A percentile compares a stretch with the other conserved stretches of the same genome.
Evolutionary conservation across 2,113 vertebrate genomes (phyloP).

Genomic region (Brienomyrus longianalis): DNA sequence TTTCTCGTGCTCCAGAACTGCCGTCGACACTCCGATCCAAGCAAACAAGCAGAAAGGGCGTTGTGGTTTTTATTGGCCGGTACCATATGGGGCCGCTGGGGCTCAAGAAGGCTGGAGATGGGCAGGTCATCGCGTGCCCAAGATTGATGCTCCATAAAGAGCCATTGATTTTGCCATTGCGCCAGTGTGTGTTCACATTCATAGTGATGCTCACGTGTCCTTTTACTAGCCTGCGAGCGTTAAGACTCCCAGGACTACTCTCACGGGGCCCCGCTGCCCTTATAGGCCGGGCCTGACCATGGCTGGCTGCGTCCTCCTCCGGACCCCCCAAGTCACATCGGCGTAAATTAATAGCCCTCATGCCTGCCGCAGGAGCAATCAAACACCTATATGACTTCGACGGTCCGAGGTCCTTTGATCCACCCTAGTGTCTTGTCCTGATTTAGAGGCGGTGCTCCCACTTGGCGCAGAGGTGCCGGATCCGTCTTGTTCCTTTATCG

Average conservation of each 20-base stretch:
- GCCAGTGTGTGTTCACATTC: constrained; percentile 66
- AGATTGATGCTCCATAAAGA: constrained; percentile 69
- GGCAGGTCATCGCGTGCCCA: constrained; percentile 51
- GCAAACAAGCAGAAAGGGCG: constrained; percentile 43
- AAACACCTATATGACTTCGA: constrained; percentile 51
- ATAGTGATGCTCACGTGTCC: constrained; percentile 67
- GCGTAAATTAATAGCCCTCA: constrained; percentile 64
- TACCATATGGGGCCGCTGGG: background rate
- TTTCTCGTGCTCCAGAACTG: constrained; percentile 27
- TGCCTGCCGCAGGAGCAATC: constrained; percentile 53
- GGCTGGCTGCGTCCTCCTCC: constrained; percentile 43
- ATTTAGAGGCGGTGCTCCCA: constrained; percentile 29
- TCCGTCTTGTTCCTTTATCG: constrained; percentile 13
- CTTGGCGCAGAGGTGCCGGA: constrained; percentile 9
- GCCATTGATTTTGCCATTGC: constrained; percentile 71
- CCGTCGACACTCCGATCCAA: constrained; percentile 2
- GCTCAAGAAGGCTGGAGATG: constrained; percentile 40
- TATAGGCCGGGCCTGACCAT: constrained; percentile 42
- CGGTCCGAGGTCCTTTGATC: constrained; percentile 27
- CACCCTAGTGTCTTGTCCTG: constrained; percentile 19
- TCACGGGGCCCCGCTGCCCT: constrained; percentile 51
- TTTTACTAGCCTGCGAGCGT: constrained; percentile 57
- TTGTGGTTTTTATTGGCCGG: constrained; percentile 38
- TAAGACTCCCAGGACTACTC: constrained; percentile 54
- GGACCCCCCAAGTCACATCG: constrained; percentile 56